Evolutionary conservation across 2,888 invertebrate genomes (phyloP).

Genomic region (Harpalus rufipes): DNA sequence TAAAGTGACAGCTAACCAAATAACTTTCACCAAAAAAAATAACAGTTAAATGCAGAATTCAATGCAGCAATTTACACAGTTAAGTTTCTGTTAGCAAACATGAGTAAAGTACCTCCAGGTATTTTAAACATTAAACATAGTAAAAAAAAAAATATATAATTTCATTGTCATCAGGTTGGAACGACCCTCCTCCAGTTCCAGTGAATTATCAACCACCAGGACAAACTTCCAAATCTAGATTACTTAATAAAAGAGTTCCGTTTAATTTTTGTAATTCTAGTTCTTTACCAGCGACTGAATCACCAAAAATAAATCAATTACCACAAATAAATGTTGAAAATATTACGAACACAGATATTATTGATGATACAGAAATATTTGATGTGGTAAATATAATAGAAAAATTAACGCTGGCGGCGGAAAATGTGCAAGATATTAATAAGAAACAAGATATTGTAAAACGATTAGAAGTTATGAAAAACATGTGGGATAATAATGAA

Average conservation of each 20-base stretch:
- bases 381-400: constrained; percentile 29
- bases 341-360: constrained; percentile 25
- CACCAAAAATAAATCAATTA: constrained; percentile 46
- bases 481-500: constrained; percentile 51
- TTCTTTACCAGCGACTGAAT: neutral
- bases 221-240: constrained; percentile 53
- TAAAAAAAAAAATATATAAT: neutral
- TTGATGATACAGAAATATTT: constrained; percentile 9
- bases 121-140: neutral
- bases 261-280: constrained; percentile 22
- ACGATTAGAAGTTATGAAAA: constrained; percentile 45
- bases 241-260: constrained; percentile 56
- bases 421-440: constrained; percentile 18
- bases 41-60: too few species aligned
- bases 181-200: constrained; percentile 43
- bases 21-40: too few species aligned
- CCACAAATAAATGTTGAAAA: neutral
- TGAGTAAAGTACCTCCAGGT: constrained; percentile 27
- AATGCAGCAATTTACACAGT: too few species aligned
- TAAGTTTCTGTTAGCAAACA: neutral
- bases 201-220: constrained; percentile 11
- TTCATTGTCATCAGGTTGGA: constrained; percentile 34
- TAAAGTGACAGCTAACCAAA: too few species aligned
- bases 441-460: constrained; percentile 51
- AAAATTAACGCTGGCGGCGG: constrained; percentile 72